phyloP scores from a whole-genome alignment of 64 coral and sea anemone species.

The Montipora cactus region DNA sequence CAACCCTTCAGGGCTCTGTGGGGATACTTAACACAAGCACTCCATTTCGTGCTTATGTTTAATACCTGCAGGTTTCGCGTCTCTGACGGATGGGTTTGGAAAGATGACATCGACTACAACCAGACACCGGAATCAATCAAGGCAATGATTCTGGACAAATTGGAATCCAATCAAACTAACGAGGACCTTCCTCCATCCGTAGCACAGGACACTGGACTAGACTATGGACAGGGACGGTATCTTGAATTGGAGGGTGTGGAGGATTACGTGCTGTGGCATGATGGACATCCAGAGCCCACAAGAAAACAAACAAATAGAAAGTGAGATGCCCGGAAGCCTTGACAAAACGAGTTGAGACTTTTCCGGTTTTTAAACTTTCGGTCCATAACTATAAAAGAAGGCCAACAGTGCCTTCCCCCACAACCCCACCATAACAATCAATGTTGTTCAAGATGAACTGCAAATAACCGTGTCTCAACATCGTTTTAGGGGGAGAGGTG shows the following conservation, averaged over 20 bases:
- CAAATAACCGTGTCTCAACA: too few relatives aligned
- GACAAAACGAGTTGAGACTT: neutral
- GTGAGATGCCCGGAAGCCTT: constrained; percentile 9
- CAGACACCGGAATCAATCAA: neutral
- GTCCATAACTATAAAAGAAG: too few relatives aligned
- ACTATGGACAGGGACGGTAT: constrained; percentile 76
- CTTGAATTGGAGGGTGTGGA: constrained; percentile 79
- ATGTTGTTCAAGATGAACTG: too few relatives aligned
- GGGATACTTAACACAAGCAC: too few relatives aligned
- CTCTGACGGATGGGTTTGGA: constrained; percentile 39
- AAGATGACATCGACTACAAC: constrained; percentile 36
- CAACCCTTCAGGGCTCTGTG: too few relatives aligned
- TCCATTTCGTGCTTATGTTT: neutral
- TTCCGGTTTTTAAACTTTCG: too few relatives aligned
- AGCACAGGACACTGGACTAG: constrained; percentile 58
- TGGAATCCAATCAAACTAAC: neutral
- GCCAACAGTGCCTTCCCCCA: too few relatives aligned
- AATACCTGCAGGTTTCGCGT: neutral
- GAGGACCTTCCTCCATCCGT: constrained; percentile 16
- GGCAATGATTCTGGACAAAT: neutral
- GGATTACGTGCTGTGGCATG: constrained; percentile 79
- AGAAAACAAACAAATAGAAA: constrained; percentile 49
- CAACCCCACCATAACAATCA: too few relatives aligned
- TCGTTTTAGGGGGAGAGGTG: too few relatives aligned
- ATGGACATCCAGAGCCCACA: constrained; percentile 63